Evolutionary conservation across 2,113 vertebrate genomes (phyloP), one percentile per base, ranked within the genome.

Genomic region (Lipophrys pholis): DNA sequence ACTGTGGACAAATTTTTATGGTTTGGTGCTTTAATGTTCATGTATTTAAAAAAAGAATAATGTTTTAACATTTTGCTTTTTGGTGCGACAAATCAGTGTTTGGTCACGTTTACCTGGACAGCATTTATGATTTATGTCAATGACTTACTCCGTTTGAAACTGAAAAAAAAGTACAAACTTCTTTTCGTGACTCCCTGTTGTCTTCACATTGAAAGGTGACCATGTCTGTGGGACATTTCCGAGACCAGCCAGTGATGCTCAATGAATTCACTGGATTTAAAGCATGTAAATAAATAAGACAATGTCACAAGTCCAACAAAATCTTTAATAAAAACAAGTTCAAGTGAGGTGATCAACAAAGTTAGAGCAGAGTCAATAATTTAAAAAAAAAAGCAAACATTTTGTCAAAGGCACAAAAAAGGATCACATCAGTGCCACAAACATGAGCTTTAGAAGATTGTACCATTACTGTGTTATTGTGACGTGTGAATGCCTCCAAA

Each of bases 241-340:
- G 1, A 21, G 7, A 71, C 30, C 15, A 15, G 14, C 7, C 5
- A 49, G 30, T 71, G 41, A 68, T 11, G 50, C 40, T 63, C n/a
- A 54, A 70, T 73, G n/a, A 70, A 41, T 66, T 1, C 40, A 5
- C 6, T 62, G 61, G 11, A 61, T 35, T 57, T 15, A 45, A 74
- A 43, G 65, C 40, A 72, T 68, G 60, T 73, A 63, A 80, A 85
- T 46, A 57, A 79, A 67, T 56, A 6, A 38, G 53, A 72, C 61
- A 61, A 46, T 55, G 39, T 71, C 36, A 40, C 14, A 50, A 62
- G 41, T 67, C 73, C 38, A 71, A 45, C 2, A 69, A 63, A 78
- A 16, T 5, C 36, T 73, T 78, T 78, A 70, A 78, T 77, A 60
- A 61, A 58, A 64, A 73, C 30, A 62, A 66, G 55, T 8, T 14